phyloP scores from a whole-genome alignment of 2,888 invertebrate species.

The Drosophila paranaensis region DNA sequence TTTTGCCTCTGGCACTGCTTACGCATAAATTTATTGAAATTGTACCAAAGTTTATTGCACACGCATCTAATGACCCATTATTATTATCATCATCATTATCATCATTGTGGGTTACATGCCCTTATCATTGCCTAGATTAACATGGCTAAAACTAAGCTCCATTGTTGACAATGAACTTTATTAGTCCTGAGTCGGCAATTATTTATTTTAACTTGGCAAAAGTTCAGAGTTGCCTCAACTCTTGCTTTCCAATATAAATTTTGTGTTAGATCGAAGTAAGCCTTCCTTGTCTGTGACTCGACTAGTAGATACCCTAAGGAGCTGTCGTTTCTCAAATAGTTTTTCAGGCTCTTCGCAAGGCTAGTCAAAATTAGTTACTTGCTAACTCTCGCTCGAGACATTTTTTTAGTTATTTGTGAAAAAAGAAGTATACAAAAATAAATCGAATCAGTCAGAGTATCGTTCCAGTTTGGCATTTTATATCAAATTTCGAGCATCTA shows the following conservation, averaged over 20 bases:
- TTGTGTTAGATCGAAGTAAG: too few species aligned
- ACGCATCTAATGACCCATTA: constrained; percentile 37
- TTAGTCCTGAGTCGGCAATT: not conserved
- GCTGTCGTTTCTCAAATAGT: not conserved
- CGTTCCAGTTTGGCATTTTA: not conserved
- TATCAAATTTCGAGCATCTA: constrained; percentile 1
- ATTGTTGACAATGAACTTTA: not conserved
- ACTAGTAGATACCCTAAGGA: not conserved
- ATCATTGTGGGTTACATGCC: not conserved
- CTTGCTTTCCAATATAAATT: too few species aligned
- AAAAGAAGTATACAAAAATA: not conserved
- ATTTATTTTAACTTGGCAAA: too few species aligned
- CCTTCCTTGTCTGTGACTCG: too few species aligned
- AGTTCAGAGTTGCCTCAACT: too few species aligned
- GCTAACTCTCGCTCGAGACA: not conserved
- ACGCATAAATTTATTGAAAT: constrained; percentile 70
- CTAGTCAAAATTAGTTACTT: not conserved
- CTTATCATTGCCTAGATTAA: not conserved
- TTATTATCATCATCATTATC: constrained; percentile 21
- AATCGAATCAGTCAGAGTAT: too few species aligned
- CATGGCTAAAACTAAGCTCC: not conserved
- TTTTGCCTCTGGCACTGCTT: constrained; percentile 47
- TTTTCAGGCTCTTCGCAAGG: not conserved
- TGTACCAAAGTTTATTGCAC: constrained; percentile 62
- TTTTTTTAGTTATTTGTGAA: not conserved